A percentile compares a stretch with the other conserved stretches of the same genome.
Conservation (phyloP, 1,140 invertebrate species). For the Diabrotica undecimpunctata region DNA sequence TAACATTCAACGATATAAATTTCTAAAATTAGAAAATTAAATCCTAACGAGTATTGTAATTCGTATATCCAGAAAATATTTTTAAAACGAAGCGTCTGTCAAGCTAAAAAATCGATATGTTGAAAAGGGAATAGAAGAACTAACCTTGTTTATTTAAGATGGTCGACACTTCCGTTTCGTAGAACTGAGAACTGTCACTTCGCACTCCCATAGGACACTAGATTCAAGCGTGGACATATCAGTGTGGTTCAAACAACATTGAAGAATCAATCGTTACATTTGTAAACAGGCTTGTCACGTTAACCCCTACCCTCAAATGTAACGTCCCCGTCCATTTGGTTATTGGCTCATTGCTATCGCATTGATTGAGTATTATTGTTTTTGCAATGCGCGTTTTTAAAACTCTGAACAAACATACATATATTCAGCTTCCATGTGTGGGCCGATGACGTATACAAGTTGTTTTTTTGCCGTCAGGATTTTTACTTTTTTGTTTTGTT, state of each 20-base stretch:
- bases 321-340: slow-evolving; percentile 49
- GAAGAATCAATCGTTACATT: slow-evolving; percentile 51
- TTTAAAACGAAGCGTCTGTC: neutral
- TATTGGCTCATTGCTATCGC: slow-evolving; percentile 50
- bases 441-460: slow-evolving; percentile 38
- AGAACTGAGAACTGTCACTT: slow-evolving; percentile 17
- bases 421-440: slow-evolving; percentile 32
- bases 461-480: slow-evolving; percentile 31
- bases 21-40: no score
- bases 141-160: slow-evolving; percentile 3
- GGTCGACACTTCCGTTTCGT: neutral
- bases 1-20: no score
- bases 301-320: slow-evolving; percentile 42
- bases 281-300: slow-evolving; percentile 50
- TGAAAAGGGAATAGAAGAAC: slow-evolving; percentile 3
- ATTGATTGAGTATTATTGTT: slow-evolving; percentile 52
- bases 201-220: slow-evolving; percentile 37
- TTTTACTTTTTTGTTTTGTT: slow-evolving; percentile 27
- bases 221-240: slow-evolving; percentile 40
- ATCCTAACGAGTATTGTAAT: neutral
- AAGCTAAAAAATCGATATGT: neutral
- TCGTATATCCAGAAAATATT: neutral
- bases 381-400: slow-evolving; percentile 50
- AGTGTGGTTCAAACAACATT: slow-evolving; percentile 48
- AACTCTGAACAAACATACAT: slow-evolving; percentile 47